A percentile compares a stretch with the other conserved stretches of the same genome.
phyloP scores from a whole-genome alignment of 2,888 invertebrate species.

The Pandemis cinnamomeana region DNA sequence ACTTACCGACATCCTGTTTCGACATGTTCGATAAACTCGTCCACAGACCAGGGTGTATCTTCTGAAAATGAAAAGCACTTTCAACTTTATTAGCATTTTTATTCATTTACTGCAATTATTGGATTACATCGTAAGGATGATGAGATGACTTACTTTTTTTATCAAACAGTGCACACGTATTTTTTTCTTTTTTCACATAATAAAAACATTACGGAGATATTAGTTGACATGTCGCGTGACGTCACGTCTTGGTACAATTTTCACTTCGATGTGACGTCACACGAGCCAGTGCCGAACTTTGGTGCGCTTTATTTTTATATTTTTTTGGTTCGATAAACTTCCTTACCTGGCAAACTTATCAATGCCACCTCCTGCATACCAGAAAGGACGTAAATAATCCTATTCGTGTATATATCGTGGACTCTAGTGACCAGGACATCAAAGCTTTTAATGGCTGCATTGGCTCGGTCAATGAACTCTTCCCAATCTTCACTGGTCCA shows the following conservation, averaged over 20 bases:
- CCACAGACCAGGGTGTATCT: conserved; percentile 94
- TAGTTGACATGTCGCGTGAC: no score
- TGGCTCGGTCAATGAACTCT: conserved; percentile 89
- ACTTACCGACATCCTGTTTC: conserved; percentile 90
- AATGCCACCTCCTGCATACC: conserved; percentile 95
- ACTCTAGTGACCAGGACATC: conserved; percentile 90
- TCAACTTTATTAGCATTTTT: background rate
- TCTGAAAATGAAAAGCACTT: conserved; percentile 64
- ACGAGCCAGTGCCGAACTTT: no score
- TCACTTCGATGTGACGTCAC: no score
- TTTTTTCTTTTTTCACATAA: no score
- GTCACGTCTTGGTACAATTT: no score
- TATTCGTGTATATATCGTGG: conserved; percentile 95
- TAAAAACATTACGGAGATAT: no score
- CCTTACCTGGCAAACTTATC: conserved; percentile 90
- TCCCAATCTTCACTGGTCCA: conserved; percentile 96
- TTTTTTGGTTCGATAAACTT: conserved; percentile 15
- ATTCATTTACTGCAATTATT: background rate
- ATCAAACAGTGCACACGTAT: no score
- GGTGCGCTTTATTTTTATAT: no score
- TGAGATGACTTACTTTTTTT: no score
- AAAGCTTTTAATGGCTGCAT: conserved; percentile 91
- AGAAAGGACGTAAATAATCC: conserved; percentile 93
- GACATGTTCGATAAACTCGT: conserved; percentile 92
- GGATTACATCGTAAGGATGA: no score